Evolutionary conservation across 2,888 invertebrate species (phyloP).

Genomic region (Rhingia rostrata): DNA sequence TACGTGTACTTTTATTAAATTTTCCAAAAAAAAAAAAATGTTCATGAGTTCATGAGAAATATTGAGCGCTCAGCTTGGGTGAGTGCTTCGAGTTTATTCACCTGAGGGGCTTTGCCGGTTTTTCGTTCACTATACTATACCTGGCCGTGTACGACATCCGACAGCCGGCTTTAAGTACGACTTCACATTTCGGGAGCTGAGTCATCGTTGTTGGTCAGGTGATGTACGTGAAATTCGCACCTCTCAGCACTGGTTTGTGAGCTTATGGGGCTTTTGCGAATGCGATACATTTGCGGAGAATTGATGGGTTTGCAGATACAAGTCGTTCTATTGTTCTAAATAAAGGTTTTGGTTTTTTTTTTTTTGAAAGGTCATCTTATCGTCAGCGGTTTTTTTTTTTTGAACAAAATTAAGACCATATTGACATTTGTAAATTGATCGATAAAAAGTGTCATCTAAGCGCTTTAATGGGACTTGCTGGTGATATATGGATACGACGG

Average conservation of each 20-base stretch:
- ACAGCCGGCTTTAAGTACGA: slow-evolving; percentile 27
- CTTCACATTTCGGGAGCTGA: slow-evolving; percentile 28
- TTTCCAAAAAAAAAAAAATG: background rate
- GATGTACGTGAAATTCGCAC: slow-evolving; percentile 31
- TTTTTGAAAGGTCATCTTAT: no score
- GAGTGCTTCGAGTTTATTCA: slow-evolving; percentile 64
- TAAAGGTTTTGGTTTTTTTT: background rate
- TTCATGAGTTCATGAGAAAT: slow-evolving; percentile 14
- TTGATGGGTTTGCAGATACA: background rate
- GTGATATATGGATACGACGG: slow-evolving; percentile 1
- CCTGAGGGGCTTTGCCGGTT: slow-evolving; percentile 42
- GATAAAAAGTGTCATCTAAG: slow-evolving; percentile 24
- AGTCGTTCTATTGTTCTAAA: background rate
- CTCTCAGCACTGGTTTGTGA: slow-evolving; percentile 2
- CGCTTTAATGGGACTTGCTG: background rate
- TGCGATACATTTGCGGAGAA: background rate
- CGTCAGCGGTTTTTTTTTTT: slow-evolving; percentile 12
- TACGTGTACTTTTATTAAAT: slow-evolving; percentile 11
- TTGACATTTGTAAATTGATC: slow-evolving; percentile 18
- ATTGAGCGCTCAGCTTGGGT: slow-evolving; percentile 17
- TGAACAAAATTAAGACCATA: background rate
- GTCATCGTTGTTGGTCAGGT: slow-evolving; percentile 61
- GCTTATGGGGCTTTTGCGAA: slow-evolving; percentile 5
- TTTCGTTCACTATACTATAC: slow-evolving; percentile 1
- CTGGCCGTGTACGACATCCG: background rate